Conservation (phyloP, 2,888 invertebrate species). For the Diloba caeruleocephala region DNA sequence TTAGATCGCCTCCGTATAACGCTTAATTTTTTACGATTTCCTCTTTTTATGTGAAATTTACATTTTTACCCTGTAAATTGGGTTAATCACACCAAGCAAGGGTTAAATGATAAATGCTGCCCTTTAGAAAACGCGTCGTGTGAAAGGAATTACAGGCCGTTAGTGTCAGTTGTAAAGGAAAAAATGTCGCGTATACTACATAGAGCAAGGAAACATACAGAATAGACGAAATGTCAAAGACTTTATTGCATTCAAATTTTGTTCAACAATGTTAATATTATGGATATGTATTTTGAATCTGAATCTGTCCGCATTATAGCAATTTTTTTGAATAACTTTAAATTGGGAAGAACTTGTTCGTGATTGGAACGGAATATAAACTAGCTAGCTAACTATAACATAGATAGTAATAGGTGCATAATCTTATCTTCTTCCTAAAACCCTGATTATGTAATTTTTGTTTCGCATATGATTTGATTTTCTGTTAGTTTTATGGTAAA, state of each 20-base stretch:
- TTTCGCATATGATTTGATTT: too few species aligned
- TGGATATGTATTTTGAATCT: slow-evolving; percentile 27
- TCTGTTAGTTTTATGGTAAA: too few species aligned
- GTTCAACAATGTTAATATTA: slow-evolving; percentile 14
- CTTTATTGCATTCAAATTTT: not conserved
- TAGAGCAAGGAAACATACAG: slow-evolving; percentile 45
- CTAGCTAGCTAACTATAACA: too few species aligned
- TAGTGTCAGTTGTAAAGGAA: slow-evolving; percentile 67
- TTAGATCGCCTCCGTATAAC: slow-evolving; percentile 58
- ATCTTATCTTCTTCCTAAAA: not conserved
- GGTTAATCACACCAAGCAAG: slow-evolving; percentile 75
- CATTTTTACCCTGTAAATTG: slow-evolving; percentile 61
- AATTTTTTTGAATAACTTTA: slow-evolving; percentile 29
- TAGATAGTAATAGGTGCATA: slow-evolving; percentile 3
- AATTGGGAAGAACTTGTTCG: too few species aligned
- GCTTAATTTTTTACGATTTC: slow-evolving; percentile 58
- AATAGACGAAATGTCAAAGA: slow-evolving; percentile 2
- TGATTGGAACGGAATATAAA: slow-evolving; percentile 16
- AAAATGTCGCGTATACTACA: slow-evolving; percentile 60
- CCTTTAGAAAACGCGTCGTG: slow-evolving; percentile 76
- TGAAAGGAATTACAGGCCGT: slow-evolving; percentile 72
- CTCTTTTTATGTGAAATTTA: slow-evolving; percentile 61
- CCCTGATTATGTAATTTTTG: too few species aligned
- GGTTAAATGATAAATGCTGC: slow-evolving; percentile 77
- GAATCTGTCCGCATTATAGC: slow-evolving; percentile 13